Percentiles rank a stretch among this genome's conserved stretches.
phyloP scores from a whole-genome alignment of 2,113 vertebrate genomes.

The Ancistrus triradiatus region DNA sequence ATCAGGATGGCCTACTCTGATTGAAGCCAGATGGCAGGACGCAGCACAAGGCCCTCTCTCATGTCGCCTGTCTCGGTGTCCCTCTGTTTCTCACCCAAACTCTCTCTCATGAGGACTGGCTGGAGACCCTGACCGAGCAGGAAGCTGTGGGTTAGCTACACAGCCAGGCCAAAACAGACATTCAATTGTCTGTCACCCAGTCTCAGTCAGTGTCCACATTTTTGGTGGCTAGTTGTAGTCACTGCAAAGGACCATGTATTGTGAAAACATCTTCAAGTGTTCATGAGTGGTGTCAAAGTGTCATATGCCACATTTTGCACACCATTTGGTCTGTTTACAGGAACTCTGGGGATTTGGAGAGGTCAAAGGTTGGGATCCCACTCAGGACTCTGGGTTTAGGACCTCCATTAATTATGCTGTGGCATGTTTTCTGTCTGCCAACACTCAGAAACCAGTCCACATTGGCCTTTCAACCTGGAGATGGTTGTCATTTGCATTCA shows the following conservation, averaged over 20 bases:
- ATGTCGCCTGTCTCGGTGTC: slow-evolving; percentile 35
- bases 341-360: slow-evolving; percentile 15
- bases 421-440: slow-evolving; percentile 42
- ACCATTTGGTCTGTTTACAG: slow-evolving; percentile 31
- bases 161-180: slow-evolving; percentile 39
- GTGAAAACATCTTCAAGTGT: slow-evolving; percentile 7
- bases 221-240: neutral
- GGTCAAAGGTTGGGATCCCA: slow-evolving; percentile 25
- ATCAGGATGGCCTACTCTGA: slow-evolving; percentile 34
- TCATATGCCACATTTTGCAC: slow-evolving; percentile 5
- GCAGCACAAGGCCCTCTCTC: slow-evolving; percentile 43
- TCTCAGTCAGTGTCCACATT: slow-evolving; percentile 44
- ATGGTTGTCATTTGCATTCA: slow-evolving; percentile 21
- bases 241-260: slow-evolving; percentile 5
- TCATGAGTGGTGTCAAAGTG: slow-evolving; percentile 3
- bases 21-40: slow-evolving; percentile 46
- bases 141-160: slow-evolving; percentile 51
- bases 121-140: slow-evolving; percentile 52
- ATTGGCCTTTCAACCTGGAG: slow-evolving; percentile 14
- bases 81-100: slow-evolving; percentile 20
- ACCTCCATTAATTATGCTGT: slow-evolving; percentile 37
- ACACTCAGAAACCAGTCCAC: slow-evolving; percentile 26
- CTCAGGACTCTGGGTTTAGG: slow-evolving; percentile 23
- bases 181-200: slow-evolving; percentile 49
- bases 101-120: slow-evolving; percentile 49